phyloP scores from a whole-genome alignment of 2,113 vertebrate genomes.

The Gnathonemus echidnorhynchus region DNA sequence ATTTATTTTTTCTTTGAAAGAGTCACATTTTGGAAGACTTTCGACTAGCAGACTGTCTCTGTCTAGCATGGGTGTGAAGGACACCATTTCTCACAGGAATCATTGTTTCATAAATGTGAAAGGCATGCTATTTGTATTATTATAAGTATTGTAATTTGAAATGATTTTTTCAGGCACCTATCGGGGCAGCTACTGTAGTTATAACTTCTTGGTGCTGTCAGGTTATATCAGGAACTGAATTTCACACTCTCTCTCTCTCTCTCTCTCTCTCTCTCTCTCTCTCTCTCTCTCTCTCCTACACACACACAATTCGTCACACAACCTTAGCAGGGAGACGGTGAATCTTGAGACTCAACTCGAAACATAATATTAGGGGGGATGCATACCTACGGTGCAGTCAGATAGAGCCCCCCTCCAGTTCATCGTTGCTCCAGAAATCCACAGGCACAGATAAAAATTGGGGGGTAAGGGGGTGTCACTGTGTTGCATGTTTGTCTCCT shows the following conservation, averaged over 20 bases:
- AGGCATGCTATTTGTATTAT: neutral
- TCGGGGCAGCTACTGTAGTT: neutral
- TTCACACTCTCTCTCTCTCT: neutral
- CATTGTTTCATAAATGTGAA: neutral
- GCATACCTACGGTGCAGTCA: neutral
- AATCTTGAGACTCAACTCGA: neutral
- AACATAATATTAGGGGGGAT: neutral
- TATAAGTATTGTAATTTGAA: neutral
- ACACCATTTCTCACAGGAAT: neutral
- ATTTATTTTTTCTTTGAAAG: neutral
- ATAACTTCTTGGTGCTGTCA: neutral
- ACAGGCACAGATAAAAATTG: neutral
- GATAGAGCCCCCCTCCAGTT: neutral
- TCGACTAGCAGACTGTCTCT: neutral
- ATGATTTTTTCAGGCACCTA: neutral
- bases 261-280: neutral
- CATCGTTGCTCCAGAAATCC: neutral
- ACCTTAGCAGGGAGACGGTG: neutral
- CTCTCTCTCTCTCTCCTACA: neutral
- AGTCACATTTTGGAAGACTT: neutral
- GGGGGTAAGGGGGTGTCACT: neutral
- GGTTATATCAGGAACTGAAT: neutral
- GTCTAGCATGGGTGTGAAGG: neutral
- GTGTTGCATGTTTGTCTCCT: neutral
- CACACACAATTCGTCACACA: neutral